These are phyloP conservation scores for Ctenodactylus gundi DNA, from an alignment of 2,113 vertebrate species.

Conservation along the genomic window DNA sequence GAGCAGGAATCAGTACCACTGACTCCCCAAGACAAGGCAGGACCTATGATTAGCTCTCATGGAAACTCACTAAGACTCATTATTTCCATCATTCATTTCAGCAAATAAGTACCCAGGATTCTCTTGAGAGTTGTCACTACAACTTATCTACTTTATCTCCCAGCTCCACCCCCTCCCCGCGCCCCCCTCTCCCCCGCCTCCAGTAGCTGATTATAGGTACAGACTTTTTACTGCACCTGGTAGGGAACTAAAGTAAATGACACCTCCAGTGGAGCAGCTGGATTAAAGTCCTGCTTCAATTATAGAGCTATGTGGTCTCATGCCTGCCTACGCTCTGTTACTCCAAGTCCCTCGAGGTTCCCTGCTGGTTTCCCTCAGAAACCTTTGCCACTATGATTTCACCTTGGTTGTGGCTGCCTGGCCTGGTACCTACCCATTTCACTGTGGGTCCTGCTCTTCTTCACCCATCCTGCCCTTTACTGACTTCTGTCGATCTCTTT, in stretches of 20 bases:
- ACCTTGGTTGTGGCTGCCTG: not conserved
- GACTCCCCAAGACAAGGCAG: not conserved
- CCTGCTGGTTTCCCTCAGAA: not conserved
- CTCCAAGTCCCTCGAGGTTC: not conserved
- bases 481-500: not conserved
- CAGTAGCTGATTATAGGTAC: not conserved
- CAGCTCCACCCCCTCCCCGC: no score
- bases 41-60: not conserved
- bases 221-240: not conserved
- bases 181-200: not conserved
- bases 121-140: not conserved
- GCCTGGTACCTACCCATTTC: not conserved
- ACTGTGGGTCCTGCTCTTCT: no score
- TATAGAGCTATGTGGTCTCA: not conserved
- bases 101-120: not conserved
- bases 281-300: not conserved
- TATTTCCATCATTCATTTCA: not conserved
- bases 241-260: not conserved
- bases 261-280: not conserved
- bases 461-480: not conserved
- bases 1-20: not conserved
- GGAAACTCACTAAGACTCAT: not conserved
- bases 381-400: not conserved
- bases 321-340: fast-evolving
- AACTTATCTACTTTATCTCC: not conserved